Conservation (phyloP, 1,140 invertebrate species). For the Scaptomyza montana region DNA sequence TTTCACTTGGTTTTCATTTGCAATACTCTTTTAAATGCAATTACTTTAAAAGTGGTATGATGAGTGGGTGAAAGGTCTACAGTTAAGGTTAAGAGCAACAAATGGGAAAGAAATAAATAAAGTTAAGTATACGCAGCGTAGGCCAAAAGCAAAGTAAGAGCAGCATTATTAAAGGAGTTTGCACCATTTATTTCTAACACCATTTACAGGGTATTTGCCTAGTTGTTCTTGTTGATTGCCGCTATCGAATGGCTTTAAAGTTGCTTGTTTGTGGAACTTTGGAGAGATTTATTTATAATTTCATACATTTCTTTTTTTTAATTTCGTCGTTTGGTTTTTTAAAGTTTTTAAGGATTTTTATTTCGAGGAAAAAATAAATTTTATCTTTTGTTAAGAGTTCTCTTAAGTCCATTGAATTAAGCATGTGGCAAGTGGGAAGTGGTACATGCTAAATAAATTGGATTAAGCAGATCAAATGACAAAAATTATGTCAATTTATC, state of each 20-base stretch:
- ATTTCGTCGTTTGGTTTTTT: background rate
- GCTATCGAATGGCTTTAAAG: background rate
- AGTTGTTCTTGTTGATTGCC: too few relatives aligned
- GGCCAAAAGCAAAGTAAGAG: too few relatives aligned
- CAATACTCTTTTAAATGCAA: too few relatives aligned
- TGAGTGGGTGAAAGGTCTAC: too few relatives aligned
- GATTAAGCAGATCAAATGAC: background rate
- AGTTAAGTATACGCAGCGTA: too few relatives aligned
- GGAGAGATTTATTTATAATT: too few relatives aligned
- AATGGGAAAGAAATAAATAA: too few relatives aligned
- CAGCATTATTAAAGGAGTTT: too few relatives aligned
- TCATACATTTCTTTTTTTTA: constrained; percentile 10
- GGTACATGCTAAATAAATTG: background rate
- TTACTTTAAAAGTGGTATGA: too few relatives aligned
- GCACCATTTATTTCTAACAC: too few relatives aligned
- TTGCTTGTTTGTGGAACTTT: constrained; percentile 12
- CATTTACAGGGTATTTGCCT: too few relatives aligned
- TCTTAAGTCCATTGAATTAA: background rate
- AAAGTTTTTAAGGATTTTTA: background rate
- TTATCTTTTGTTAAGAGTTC: background rate
- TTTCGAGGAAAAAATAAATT: background rate
- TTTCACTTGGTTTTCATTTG: background rate
- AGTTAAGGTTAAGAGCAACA: too few relatives aligned
- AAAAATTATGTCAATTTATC: constrained; percentile 1
- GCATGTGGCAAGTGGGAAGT: background rate